Evolutionary conservation across 2,113 vertebrate species (phyloP).

Genomic region (Sinosuthora webbiana): DNA sequence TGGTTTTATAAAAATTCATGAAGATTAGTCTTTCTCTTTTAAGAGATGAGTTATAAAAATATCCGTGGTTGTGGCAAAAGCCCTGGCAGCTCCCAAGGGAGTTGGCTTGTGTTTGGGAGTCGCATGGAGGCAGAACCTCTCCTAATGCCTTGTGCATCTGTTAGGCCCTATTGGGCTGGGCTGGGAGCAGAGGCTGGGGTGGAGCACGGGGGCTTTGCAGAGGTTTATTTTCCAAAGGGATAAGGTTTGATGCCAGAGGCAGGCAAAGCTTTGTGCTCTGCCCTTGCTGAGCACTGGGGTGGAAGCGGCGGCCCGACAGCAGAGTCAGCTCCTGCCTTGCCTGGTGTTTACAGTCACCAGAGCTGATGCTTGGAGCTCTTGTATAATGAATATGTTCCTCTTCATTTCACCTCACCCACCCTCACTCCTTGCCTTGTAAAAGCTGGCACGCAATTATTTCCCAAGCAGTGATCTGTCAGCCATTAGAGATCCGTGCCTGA

Average conservation of each 20-base stretch:
- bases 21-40: not conserved
- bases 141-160: not conserved
- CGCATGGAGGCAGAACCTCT: not conserved
- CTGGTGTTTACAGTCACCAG: not conserved
- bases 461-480: not conserved
- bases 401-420: not conserved
- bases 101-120: not conserved
- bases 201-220: not conserved
- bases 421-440: not conserved
- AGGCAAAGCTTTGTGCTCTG: not conserved
- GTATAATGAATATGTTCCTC: not conserved
- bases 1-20: not conserved
- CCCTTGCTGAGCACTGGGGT: not conserved
- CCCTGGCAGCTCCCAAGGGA: not conserved
- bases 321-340: not conserved
- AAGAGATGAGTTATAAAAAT: not conserved
- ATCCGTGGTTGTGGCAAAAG: not conserved
- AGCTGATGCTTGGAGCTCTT: not conserved
- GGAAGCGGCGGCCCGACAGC: accelerated
- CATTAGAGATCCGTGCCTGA: not conserved
- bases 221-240: not conserved
- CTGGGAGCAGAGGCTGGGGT: not conserved
- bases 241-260: not conserved
- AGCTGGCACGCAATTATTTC: not conserved
- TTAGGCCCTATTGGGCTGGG: not conserved